A percentile compares a stretch with the other conserved stretches of the same genome.
These are phyloP conservation scores for Heliconius himera DNA, from an alignment of 1,140 invertebrate genomes.

Conservation along the genomic window DNA sequence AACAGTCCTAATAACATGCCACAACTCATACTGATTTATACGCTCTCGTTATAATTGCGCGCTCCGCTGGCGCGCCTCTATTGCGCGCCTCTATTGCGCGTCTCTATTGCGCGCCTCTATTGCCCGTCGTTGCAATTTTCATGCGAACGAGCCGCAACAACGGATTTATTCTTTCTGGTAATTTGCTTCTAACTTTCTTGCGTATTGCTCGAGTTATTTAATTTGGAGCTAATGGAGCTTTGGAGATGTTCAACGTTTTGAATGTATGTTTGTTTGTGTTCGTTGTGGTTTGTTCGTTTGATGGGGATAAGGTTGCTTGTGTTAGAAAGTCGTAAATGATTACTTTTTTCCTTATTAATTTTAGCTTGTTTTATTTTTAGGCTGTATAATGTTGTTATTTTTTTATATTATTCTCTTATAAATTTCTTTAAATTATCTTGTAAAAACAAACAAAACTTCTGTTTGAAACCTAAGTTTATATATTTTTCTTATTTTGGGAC, in stretches of 20 bases:
- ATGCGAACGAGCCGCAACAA: constrained; percentile 73
- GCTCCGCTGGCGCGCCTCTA: constrained; percentile 68
- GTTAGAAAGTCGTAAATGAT: neutral
- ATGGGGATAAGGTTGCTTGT: neutral
- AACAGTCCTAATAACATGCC: constrained; percentile 77
- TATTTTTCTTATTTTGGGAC: too few species aligned
- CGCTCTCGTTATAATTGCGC: constrained; percentile 77
- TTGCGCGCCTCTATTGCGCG: too few species aligned
- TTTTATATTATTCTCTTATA: neutral
- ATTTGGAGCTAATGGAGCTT: constrained; percentile 43
- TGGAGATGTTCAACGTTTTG: constrained; percentile 36
- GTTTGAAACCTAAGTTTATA: too few species aligned
- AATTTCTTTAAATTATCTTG: too few species aligned
- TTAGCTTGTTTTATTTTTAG: neutral
- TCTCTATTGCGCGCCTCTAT: constrained; percentile 58
- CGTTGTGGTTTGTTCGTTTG: neutral
- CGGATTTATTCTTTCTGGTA: constrained; percentile 75
- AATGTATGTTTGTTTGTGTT: constrained; percentile 7
- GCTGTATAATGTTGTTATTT: neutral
- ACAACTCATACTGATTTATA: constrained; percentile 79
- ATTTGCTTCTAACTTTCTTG: constrained; percentile 66
- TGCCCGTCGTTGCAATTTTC: constrained; percentile 75
- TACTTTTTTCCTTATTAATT: neutral
- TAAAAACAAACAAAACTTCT: too few species aligned
- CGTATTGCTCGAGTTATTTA: constrained; percentile 49